Conservation (phyloP, 1,140 invertebrate species). For the Formica exsecta region DNA sequence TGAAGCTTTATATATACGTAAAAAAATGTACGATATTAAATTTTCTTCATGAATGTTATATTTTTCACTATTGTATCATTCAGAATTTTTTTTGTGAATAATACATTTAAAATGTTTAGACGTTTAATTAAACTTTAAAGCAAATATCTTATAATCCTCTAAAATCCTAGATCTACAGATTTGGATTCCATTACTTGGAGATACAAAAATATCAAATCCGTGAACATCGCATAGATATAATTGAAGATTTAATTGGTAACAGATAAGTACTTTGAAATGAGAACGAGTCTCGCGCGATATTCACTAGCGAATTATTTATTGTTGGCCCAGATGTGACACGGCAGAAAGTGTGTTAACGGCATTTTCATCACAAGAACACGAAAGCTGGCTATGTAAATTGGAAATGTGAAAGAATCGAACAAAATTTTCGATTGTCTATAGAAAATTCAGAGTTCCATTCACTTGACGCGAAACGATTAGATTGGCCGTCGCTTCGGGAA, state of each 20-base stretch:
- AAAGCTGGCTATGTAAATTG: slow-evolving; percentile 34
- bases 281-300: slow-evolving; percentile 50
- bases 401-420: slow-evolving; percentile 24
- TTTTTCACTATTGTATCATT: background rate
- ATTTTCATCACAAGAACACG: slow-evolving; percentile 50
- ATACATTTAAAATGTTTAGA: background rate
- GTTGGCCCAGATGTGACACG: slow-evolving; percentile 48
- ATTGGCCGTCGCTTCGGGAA: slow-evolving; percentile 23
- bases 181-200: background rate
- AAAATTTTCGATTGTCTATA: slow-evolving; percentile 26
- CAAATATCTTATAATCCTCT: background rate
- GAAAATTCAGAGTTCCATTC: slow-evolving; percentile 56
- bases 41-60: background rate
- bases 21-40: background rate
- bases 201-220: slow-evolving; percentile 10
- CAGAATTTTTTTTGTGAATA: background rate
- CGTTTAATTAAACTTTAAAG: background rate
- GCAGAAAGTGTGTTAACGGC: slow-evolving; percentile 48
- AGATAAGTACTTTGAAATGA: slow-evolving; percentile 49
- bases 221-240: slow-evolving; percentile 8
- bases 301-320: slow-evolving; percentile 50
- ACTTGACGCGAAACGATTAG: background rate
- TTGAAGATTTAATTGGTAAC: slow-evolving; percentile 41
- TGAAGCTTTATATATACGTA: background rate
- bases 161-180: background rate